Evolutionary conservation across 1,140 invertebrate genomes (phyloP), one percentile per base, ranked within the genome.

Genomic region (Formica exsecta): DNA sequence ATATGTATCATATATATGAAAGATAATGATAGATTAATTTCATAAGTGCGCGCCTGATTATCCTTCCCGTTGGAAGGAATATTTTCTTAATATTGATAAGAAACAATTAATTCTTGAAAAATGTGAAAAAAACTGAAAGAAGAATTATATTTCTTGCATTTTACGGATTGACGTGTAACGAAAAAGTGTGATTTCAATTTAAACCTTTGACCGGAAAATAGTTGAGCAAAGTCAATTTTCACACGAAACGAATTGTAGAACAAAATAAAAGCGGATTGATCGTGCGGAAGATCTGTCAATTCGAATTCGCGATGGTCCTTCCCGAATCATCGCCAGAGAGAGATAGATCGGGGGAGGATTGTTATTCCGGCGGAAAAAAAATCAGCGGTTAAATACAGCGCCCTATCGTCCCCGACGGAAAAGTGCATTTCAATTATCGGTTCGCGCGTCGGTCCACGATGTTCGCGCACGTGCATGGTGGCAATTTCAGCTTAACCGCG

Each of bases 361-460:
- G 70, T 77, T 77, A 73, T 68, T 48, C 36, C 41, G 9, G 41
- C 22, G 25, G 13, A 29, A 64, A 70, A 64, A 70, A 86, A 87
- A 73, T 89, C 29, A 64, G 32, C 66, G 48, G 66, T 89, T 89
- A 89, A 87, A 89, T 86, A 89, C 76, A 86, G 75, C 64, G 84
- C 73, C 79, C 32, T 38, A 65, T 38, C 87, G 41, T 41, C 41
- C 44, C 73, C 74, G 74, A 44, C 79, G 66, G 66, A 90, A 90
- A 90, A 90, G 71, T 90, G 89, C 89, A 88, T 90, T 90, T 90
- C 89, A 90, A 90, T 90, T 90, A 90, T 90, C 89, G 86, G 86
- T 57, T 85, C 77, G 68, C 62, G 68, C 87, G 57, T 66, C 13
- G 51, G 16, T 44, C 41, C 85, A 41, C 51, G 86, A 16, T 75